A percentile compares a stretch with the other conserved stretches of the same genome.
phyloP scores from a whole-genome alignment of 1,140 invertebrate species.

The Prorops nasuta region DNA sequence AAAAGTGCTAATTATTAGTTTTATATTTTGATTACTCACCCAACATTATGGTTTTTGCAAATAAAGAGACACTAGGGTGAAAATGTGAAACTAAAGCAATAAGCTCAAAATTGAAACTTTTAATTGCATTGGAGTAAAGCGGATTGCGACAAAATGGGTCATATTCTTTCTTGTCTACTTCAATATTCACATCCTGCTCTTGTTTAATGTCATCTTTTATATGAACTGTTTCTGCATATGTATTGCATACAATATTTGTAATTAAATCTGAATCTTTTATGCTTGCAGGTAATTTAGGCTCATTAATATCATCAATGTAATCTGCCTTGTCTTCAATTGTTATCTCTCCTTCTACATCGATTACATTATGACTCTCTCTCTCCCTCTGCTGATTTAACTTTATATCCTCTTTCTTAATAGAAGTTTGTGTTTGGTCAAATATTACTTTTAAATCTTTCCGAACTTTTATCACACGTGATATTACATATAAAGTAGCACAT shows the following conservation, averaged over 20 bases:
- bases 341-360: too few relatives aligned
- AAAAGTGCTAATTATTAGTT: slow-evolving; percentile 5
- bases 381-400: slow-evolving; percentile 19
- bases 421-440: slow-evolving; percentile 14
- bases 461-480: slow-evolving; percentile 67
- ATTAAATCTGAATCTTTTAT: background rate
- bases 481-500: slow-evolving; percentile 75
- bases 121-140: slow-evolving; percentile 72
- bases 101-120: slow-evolving; percentile 73
- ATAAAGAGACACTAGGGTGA: slow-evolving; percentile 89
- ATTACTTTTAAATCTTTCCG: slow-evolving; percentile 25
- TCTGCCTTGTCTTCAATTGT: too few relatives aligned
- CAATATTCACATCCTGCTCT: slow-evolving; percentile 23
- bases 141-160: slow-evolving; percentile 81
- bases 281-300: too few relatives aligned
- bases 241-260: background rate
- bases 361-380: too few relatives aligned
- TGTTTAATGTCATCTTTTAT: slow-evolving; percentile 18
- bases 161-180: slow-evolving; percentile 54
- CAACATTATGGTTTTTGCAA: slow-evolving; percentile 78
- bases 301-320: too few relatives aligned
- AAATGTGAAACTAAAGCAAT: slow-evolving; percentile 71
- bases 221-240: slow-evolving; percentile 6
- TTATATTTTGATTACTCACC: slow-evolving; percentile 61
- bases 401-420: slow-evolving; percentile 36